phyloP scores from a whole-genome alignment of 1,140 invertebrate species.

The Stenopsyche tienmushanensis region DNA sequence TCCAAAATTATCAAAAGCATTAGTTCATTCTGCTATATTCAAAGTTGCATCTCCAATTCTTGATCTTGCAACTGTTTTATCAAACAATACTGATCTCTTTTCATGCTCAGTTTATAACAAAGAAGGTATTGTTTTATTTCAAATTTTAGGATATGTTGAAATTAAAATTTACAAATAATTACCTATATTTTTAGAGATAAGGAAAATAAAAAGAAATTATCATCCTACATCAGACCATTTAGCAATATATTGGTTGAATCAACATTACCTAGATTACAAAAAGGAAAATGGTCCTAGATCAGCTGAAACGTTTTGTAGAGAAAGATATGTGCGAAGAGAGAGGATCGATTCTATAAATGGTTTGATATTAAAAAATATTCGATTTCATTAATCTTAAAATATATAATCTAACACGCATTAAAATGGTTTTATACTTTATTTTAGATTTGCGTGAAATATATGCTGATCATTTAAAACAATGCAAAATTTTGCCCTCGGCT shows the following conservation, averaged over 20 bases:
- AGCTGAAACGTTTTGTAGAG: constrained; percentile 47
- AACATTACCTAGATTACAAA: constrained; percentile 48
- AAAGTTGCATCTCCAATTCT: constrained; percentile 47
- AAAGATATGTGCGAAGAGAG: constrained; percentile 48
- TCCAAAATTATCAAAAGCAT: constrained; percentile 58
- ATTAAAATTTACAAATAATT: constrained; percentile 6
- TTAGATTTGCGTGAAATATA: constrained; percentile 53
- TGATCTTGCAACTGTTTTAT: constrained; percentile 43
- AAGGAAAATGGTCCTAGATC: constrained; percentile 36
- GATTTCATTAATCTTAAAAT: not conserved
- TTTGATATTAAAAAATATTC: constrained; percentile 42
- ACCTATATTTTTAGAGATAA: constrained; percentile 44
- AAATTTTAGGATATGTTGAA: not conserved
- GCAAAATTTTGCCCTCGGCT: constrained; percentile 45
- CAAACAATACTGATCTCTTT: constrained; percentile 48
- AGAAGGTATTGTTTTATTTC: constrained; percentile 44
- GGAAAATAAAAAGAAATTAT: constrained; percentile 53
- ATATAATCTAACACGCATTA: not conserved
- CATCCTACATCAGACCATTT: constrained; percentile 58
- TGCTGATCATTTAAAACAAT: constrained; percentile 48
- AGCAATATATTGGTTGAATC: constrained; percentile 54
- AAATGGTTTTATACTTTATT: constrained; percentile 24
- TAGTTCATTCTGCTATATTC: constrained; percentile 57
- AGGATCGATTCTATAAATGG: constrained; percentile 50
- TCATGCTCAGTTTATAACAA: constrained; percentile 43